Conservation (phyloP, 2,113 vertebrate species). For the Jaculus jaculus region DNA sequence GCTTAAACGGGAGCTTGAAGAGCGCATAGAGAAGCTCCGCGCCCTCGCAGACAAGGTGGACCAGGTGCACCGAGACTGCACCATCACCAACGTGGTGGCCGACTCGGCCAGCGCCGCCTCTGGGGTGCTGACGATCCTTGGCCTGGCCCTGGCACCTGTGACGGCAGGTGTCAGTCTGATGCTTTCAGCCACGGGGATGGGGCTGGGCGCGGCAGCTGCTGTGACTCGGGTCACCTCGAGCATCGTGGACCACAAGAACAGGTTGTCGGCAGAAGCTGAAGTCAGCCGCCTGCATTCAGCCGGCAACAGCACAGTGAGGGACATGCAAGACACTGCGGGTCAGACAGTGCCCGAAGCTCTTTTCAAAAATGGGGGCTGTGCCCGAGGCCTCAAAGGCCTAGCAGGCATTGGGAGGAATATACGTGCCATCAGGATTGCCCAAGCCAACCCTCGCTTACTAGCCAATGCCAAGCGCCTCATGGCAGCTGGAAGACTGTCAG, state of each 20-base stretch:
- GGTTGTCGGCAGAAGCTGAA: not conserved
- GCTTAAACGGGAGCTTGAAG: not conserved
- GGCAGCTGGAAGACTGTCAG: accelerated
- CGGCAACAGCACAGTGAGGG: accelerated
- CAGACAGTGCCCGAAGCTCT: accelerated
- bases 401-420: accelerated
- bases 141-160: not conserved
- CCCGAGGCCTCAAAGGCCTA: accelerated
- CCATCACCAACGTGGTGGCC: not conserved
- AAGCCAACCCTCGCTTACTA: accelerated
- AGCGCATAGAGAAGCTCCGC: not conserved
- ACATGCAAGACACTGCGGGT: accelerated
- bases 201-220: not conserved
- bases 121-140: not conserved
- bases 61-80: not conserved
- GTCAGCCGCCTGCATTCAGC: not conserved
- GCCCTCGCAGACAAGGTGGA: not conserved
- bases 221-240: not conserved
- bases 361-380: accelerated
- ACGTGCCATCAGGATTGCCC: accelerated
- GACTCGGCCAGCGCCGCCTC: accelerated
- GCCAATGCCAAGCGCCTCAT: accelerated
- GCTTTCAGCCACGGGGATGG: not conserved
- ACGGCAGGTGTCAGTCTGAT: conserved; percentile 56
- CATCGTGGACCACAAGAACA: not conserved